Percentiles rank a stretch among this genome's conserved stretches.
Conservation (phyloP, 2,797 vertebrate genomes). For the Acomys russatus region DNA sequence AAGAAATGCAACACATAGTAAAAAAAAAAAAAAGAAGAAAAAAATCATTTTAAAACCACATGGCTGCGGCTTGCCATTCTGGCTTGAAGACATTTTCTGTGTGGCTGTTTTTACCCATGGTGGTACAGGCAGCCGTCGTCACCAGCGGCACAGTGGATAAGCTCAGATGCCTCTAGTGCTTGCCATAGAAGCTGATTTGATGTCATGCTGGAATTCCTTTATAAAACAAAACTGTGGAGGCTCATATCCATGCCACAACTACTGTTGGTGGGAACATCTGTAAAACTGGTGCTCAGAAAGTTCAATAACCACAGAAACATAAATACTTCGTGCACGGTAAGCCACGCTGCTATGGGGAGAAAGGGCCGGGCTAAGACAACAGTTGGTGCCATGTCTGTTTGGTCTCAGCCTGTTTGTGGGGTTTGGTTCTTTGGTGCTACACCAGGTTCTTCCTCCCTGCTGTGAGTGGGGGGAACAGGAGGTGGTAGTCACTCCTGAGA, state of each 20-base stretch:
- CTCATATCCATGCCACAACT: background rate
- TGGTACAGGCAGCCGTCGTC: background rate
- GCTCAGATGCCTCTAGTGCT: background rate
- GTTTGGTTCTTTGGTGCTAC: too few species aligned
- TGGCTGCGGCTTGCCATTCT: background rate
- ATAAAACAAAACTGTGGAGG: background rate
- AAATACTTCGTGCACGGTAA: background rate
- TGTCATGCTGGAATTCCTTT: background rate
- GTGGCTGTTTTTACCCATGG: background rate
- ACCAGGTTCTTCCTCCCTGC: background rate
- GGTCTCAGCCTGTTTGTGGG: background rate
- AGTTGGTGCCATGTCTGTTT: rapidly evolving
- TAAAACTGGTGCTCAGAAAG: background rate
- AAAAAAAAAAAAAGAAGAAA: too few species aligned
- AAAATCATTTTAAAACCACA: background rate
- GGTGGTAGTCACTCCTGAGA: too few species aligned
- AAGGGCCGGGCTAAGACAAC: background rate
- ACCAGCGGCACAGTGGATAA: background rate
- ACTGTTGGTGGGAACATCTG: too few species aligned
- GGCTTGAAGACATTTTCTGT: background rate
- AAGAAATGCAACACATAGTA: background rate
- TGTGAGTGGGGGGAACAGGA: background rate
- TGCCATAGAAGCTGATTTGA: background rate
- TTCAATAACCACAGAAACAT: background rate
- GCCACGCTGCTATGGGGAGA: too few species aligned